A percentile compares a stretch with the other conserved stretches of the same genome.
These are phyloP conservation scores for Phaonia tiefii DNA, from an alignment of 2,888 invertebrate genomes.

Conservation along the genomic window DNA sequence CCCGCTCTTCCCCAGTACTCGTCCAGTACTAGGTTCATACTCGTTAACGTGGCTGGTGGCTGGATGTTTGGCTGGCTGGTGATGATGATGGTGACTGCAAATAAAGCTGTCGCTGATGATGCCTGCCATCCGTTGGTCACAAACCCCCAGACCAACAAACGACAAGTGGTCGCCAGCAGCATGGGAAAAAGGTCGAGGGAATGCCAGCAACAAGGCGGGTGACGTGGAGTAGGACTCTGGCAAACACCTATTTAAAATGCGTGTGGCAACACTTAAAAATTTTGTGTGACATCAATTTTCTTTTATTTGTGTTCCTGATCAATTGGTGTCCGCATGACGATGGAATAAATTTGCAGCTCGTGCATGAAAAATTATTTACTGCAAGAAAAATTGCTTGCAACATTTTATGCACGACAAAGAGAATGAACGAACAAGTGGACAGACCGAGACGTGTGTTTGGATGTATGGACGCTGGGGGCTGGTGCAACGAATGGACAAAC, in stretches of 20 bases:
- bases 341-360: conserved; percentile 62
- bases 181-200: background rate
- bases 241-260: conserved; percentile 66
- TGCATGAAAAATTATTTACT: conserved; percentile 70
- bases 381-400: conserved; percentile 69
- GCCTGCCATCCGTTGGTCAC: background rate
- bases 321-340: conserved; percentile 65
- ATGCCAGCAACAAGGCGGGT: background rate
- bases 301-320: conserved; percentile 54
- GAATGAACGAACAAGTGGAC: no score
- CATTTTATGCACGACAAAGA: conserved; percentile 33
- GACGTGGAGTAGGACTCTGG: conserved; percentile 18
- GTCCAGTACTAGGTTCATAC: background rate
- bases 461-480: background rate
- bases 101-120: background rate
- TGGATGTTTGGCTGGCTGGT: no score
- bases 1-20: background rate
- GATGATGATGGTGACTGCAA: background rate
- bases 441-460: background rate
- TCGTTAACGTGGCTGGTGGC: background rate
- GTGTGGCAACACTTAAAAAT: conserved; percentile 66
- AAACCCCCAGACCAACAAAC: background rate
- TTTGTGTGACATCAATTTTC: conserved; percentile 65
- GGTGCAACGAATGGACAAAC: no score
- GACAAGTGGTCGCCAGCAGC: conserved; percentile 11